Percentiles rank a stretch among this genome's conserved stretches.
These are phyloP conservation scores for Metopolophium dirhodum DNA, from an alignment of 1,140 invertebrate genomes.

Conservation along the genomic window DNA sequence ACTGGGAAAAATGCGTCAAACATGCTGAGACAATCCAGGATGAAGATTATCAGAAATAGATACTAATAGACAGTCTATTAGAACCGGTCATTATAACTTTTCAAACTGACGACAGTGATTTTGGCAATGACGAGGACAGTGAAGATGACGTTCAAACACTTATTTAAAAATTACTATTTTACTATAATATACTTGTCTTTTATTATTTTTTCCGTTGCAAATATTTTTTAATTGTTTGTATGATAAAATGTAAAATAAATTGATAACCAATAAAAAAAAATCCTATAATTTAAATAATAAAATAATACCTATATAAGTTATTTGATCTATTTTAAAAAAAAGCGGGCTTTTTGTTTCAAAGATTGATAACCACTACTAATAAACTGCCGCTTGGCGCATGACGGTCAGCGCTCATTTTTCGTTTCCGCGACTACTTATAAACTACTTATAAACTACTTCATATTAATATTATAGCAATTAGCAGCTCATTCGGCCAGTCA, in stretches of 20 bases:
- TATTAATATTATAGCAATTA: background rate
- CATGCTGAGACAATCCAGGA: too few species aligned
- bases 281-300: too few species aligned
- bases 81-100: background rate
- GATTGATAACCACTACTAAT: background rate
- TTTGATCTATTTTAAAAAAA: too few species aligned
- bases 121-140: too few species aligned
- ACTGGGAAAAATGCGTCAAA: too few species aligned
- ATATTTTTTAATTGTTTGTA: background rate
- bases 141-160: too few species aligned
- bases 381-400: background rate
- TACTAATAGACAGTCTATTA: background rate
- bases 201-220: constrained; percentile 9
- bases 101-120: background rate
- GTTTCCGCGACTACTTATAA: background rate
- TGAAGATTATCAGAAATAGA: background rate
- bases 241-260: background rate
- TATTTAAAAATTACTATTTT: too few species aligned
- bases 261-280: too few species aligned
- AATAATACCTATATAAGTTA: too few species aligned
- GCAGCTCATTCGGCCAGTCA: background rate
- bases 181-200: too few species aligned
- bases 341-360: background rate
- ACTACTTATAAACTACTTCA: background rate
- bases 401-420: background rate